Percentiles rank a stretch among this genome's conserved stretches.
Conservation (phyloP, 1,140 invertebrate species). For the Trissolcus basalis region DNA sequence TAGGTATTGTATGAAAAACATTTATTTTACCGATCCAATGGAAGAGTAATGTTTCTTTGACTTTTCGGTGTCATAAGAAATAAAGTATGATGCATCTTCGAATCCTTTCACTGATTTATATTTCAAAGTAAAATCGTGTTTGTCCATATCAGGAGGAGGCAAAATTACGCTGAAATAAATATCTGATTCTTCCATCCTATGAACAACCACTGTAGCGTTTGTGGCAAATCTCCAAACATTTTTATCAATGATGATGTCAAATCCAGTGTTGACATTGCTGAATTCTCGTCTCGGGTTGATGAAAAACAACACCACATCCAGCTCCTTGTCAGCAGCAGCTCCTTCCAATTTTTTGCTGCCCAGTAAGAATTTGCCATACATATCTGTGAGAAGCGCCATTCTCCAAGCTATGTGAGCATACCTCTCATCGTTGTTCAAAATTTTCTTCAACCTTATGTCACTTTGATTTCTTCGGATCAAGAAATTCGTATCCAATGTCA, state of each 20-base stretch:
- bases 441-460: conserved; percentile 55
- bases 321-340: conserved; percentile 73
- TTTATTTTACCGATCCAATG: conserved; percentile 65
- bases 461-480: conserved; percentile 60
- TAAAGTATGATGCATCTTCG: conserved; percentile 69
- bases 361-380: conserved; percentile 60
- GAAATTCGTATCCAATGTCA: conserved; percentile 63
- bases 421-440: conserved; percentile 59
- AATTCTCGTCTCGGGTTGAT: conserved; percentile 76
- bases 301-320: conserved; percentile 74
- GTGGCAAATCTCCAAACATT: conserved; percentile 77
- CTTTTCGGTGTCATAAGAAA: conserved; percentile 75
- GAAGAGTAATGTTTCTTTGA: conserved; percentile 73
- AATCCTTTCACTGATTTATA: conserved; percentile 68
- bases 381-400: conserved; percentile 60
- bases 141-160: conserved; percentile 80
- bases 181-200: conserved; percentile 74
- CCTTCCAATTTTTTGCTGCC: conserved; percentile 56
- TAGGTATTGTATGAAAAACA: too few species aligned
- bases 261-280: conserved; percentile 74
- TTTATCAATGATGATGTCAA: conserved; percentile 76
- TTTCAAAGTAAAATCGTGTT: conserved; percentile 78
- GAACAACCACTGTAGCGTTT: conserved; percentile 77
- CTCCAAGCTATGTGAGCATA: conserved; percentile 61
- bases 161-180: conserved; percentile 77